phyloP scores from a whole-genome alignment of 2,797 vertebrate species.

The Takifugu rubripes region DNA sequence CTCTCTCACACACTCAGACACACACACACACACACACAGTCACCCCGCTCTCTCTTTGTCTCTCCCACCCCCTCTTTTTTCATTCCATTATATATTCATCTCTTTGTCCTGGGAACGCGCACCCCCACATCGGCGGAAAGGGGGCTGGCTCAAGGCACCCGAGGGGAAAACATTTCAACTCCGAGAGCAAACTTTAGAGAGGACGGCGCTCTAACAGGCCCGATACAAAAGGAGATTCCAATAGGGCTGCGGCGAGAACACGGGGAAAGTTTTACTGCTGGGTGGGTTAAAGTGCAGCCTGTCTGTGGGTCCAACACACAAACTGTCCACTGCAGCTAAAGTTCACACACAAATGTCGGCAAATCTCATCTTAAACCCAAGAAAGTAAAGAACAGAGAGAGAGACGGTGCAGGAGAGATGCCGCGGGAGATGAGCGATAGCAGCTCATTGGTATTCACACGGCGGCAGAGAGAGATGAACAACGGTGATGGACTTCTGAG shows the following conservation, averaged over 20 bases:
- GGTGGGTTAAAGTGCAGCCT: slow-evolving; percentile 45
- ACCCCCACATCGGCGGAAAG: slow-evolving; percentile 59
- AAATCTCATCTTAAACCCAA: slow-evolving; percentile 31
- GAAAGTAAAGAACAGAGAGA: too few species aligned
- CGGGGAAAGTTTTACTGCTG: slow-evolving; percentile 28
- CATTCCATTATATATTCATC: slow-evolving; percentile 73
- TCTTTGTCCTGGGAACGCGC: slow-evolving; percentile 77
- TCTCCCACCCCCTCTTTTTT: slow-evolving; percentile 58
- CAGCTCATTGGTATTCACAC: slow-evolving; percentile 54
- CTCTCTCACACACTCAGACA: slow-evolving; percentile 41
- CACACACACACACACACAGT: not conserved
- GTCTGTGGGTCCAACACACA: slow-evolving; percentile 37
- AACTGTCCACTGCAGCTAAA: slow-evolving; percentile 10
- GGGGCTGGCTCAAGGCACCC: slow-evolving; percentile 56
- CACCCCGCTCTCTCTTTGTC: slow-evolving; percentile 64
- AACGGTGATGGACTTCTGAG: slow-evolving; percentile 20
- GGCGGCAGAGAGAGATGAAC: slow-evolving; percentile 30
- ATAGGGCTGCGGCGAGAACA: slow-evolving; percentile 30
- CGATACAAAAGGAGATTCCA: slow-evolving; percentile 48
- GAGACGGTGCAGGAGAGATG: not conserved
- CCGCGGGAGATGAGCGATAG: slow-evolving; percentile 48
- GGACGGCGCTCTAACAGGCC: slow-evolving; percentile 41
- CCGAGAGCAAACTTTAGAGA: slow-evolving; percentile 60
- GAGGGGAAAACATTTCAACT: slow-evolving; percentile 67
- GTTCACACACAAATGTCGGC: slow-evolving; percentile 1